Conservation (phyloP, 2,113 vertebrate genomes). For the Baryphthengus martii region DNA sequence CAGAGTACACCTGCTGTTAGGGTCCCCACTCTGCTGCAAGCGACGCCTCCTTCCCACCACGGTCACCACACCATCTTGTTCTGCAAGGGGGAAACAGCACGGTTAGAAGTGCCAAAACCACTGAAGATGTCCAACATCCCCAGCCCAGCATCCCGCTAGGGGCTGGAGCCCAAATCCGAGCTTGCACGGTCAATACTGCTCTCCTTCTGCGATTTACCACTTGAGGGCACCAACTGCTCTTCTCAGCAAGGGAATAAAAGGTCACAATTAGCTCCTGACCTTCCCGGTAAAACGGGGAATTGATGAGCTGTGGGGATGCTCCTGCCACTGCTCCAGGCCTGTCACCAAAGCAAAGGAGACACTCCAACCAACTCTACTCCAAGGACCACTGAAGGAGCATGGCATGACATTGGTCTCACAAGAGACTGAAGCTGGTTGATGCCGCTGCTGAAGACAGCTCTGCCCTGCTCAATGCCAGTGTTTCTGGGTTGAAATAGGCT, state of each 20-base stretch:
- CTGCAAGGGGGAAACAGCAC: constrained; percentile 12
- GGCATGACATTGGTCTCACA: accelerated
- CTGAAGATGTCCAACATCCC: accelerated
- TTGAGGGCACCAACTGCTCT: constrained; percentile 64
- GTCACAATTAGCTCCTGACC: constrained; percentile 30
- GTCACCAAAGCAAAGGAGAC: too few relatives aligned
- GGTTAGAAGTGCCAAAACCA: not conserved
- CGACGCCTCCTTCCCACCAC: not conserved
- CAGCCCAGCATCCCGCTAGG: not conserved
- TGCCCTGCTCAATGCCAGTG: not conserved
- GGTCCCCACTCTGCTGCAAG: not conserved
- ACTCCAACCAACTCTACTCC: not conserved
- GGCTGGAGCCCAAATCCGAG: not conserved
- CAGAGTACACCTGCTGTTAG: not conserved
- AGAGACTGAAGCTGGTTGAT: not conserved
- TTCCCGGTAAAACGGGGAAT: accelerated
- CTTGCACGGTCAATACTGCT: not conserved
- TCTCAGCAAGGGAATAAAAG: constrained; percentile 51
- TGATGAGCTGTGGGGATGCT: not conserved
- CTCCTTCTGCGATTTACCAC: constrained; percentile 37
- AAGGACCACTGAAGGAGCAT: not conserved
- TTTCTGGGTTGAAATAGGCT: not conserved
- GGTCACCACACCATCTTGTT: not conserved
- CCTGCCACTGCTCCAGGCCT: not conserved
- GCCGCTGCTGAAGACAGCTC: not conserved